A percentile compares a stretch with the other conserved stretches of the same genome.
Conservation (phyloP, 1,140 invertebrate genomes). For the Leptinotarsa undecemlineata region DNA sequence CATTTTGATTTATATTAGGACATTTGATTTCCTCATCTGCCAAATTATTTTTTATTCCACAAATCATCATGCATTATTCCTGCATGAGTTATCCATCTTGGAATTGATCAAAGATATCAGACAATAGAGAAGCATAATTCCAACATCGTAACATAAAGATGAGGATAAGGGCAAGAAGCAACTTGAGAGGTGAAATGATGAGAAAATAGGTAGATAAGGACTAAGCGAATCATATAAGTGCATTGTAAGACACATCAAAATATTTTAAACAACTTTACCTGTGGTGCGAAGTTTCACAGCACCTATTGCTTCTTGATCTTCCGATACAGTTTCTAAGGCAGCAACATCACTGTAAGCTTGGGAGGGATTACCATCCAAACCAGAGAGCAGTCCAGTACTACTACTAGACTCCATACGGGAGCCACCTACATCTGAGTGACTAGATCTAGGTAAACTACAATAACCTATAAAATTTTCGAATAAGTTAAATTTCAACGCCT, state of each 20-base stretch:
- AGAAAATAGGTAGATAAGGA: too few relatives aligned
- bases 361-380: slow-evolving; percentile 53
- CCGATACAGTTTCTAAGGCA: slow-evolving; percentile 54
- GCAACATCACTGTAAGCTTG: slow-evolving; percentile 54
- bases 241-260: background rate
- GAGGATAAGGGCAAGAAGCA: too few relatives aligned
- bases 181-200: too few relatives aligned
- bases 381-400: slow-evolving; percentile 59
- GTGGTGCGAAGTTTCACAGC: slow-evolving; percentile 50
- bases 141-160: too few relatives aligned
- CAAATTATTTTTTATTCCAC: too few relatives aligned
- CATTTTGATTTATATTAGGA: too few relatives aligned
- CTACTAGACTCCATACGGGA: slow-evolving; percentile 59
- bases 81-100: too few relatives aligned
- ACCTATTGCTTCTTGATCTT: slow-evolving; percentile 54
- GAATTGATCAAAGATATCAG: too few relatives aligned
- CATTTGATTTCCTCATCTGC: too few relatives aligned
- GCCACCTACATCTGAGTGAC: slow-evolving; percentile 72
- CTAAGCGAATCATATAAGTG: too few relatives aligned
- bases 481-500: background rate
- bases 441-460: slow-evolving; percentile 79
- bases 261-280: slow-evolving; percentile 38
- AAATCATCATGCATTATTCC: too few relatives aligned
- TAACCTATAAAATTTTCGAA: slow-evolving; percentile 62
- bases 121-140: too few relatives aligned